Evolutionary conservation across 2,888 invertebrate species (phyloP).

Genomic region (Trissolcus brochymenae): DNA sequence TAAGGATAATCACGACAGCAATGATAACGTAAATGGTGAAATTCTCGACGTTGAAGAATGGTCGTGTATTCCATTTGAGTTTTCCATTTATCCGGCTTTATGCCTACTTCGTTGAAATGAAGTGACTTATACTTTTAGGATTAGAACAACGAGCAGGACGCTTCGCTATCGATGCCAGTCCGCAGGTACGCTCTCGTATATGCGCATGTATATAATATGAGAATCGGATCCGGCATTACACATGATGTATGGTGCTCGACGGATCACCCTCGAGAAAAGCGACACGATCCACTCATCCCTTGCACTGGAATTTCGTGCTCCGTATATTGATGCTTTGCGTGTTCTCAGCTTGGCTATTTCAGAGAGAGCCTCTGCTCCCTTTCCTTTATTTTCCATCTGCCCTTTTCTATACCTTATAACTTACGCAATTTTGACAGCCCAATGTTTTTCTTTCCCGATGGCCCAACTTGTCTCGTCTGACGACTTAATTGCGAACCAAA

Average conservation of each 20-base stretch:
- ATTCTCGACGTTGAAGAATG: conserved; percentile 60
- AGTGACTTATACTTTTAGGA: conserved; percentile 62
- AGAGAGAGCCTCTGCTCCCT: conserved; percentile 19
- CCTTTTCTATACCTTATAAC: conserved; percentile 29
- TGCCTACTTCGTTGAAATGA: conserved; percentile 58
- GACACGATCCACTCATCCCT: conserved; percentile 64
- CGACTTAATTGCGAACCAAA: neutral
- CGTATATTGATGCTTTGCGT: conserved; percentile 73
- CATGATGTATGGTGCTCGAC: conserved; percentile 73
- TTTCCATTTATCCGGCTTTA: conserved; percentile 64
- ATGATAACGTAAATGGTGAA: conserved; percentile 56
- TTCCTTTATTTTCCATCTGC: conserved; percentile 32
- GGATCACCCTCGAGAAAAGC: conserved; percentile 69
- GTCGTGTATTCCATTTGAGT: conserved; percentile 62
- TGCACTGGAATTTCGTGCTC: conserved; percentile 70
- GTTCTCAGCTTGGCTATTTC: conserved; percentile 60
- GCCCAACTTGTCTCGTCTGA: no score
- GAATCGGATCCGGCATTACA: conserved; percentile 73
- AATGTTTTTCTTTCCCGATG: conserved; percentile 33
- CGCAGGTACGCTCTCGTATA: conserved; percentile 55
- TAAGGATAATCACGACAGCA: conserved; percentile 56
- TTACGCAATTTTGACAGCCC: conserved; percentile 47
- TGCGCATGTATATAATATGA: conserved; percentile 68
- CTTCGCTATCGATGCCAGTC: conserved; percentile 57
- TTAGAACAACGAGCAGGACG: conserved; percentile 59